Base-by-base conservation (phyloP, 2,113 vertebrate genomes). In the Himantopus leucocephalus region DNA sequence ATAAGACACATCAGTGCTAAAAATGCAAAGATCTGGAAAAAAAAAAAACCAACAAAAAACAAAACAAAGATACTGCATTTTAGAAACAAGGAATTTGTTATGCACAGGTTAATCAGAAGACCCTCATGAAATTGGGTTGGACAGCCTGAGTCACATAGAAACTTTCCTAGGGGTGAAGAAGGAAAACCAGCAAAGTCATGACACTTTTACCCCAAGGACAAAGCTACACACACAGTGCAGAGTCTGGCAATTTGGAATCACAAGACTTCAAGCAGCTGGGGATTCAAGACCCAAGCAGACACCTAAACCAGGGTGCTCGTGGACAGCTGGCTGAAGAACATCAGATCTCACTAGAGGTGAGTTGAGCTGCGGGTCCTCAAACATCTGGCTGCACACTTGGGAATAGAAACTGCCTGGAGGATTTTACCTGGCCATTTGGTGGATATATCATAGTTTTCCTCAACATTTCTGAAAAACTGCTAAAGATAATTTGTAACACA, bases 1-100 rank as follows among this genome's bases (percentile, higher is more conserved):
- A 99, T 72, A 78, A 98, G 89, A 94, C 99, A 99, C 98, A 99
- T 98, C 68, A 93, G 55, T 4, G 88, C 98, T 97, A 99, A 98
- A 91, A 99, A 96, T 20, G 98, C 98, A 77, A 99, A 99, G 94
- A 99, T 99, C 99, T 99, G 97, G 0, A 35, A 35, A 35, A 35
- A 23, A 87, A 75, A 67, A 67, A 70, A 81, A 81, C 14, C 3
- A 43, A 16, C 43, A 43, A 43, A 52, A 71, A 71, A 1, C 0
- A 43, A 64, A 37, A 29, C 26, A 64, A 64, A 64, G 37, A 64
- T 11, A 27, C 22, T 77, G 37, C 23, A 62, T 76, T 92, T 88
- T 76, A 89, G 58, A 91, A 74, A 81, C 8, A 67, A 35, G 7
- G 8, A 78, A 16, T 68, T 87, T 64, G 16, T 53, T 67, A 45